Evolutionary conservation across 1,140 invertebrate species (phyloP).

Genomic region (Sycophaga agraensis): DNA sequence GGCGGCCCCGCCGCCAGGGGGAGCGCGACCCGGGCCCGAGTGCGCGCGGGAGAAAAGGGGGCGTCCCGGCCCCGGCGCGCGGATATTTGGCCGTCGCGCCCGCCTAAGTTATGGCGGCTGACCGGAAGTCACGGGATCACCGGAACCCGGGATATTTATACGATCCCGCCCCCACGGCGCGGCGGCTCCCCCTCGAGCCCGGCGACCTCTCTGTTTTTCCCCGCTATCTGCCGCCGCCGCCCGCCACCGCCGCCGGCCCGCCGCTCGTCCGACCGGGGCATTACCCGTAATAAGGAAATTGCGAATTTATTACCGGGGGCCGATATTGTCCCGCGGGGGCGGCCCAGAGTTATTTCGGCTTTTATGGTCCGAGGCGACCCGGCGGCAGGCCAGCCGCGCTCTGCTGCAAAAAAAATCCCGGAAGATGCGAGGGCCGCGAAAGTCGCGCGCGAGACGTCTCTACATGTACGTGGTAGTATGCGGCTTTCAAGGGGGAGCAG

Average conservation of each 20-base stretch:
- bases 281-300: constrained; percentile 61
- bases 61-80: too few relatives aligned
- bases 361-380: constrained; percentile 42
- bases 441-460: too few relatives aligned
- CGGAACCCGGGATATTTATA: constrained; percentile 59
- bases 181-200: background rate
- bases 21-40: too few relatives aligned
- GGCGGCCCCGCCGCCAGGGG: too few relatives aligned
- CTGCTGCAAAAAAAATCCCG: background rate
- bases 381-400: too few relatives aligned
- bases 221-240: background rate
- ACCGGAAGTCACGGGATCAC: constrained; percentile 56
- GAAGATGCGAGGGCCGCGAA: background rate
- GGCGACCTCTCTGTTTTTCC: background rate
- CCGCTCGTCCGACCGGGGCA: constrained; percentile 50
- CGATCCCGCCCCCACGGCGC: constrained; percentile 42
- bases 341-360: constrained; percentile 42
- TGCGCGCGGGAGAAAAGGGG: background rate
- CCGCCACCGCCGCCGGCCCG: background rate
- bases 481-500: too few relatives aligned
- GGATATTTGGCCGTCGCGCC: constrained; percentile 13
- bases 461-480: too few relatives aligned
- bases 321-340: constrained; percentile 42
- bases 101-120: constrained; percentile 52
- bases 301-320: constrained; percentile 57